Evolutionary conservation across 2,888 invertebrate species (phyloP), one percentile per base, ranked within the genome.

Genomic region (Apotomis capreana): DNA sequence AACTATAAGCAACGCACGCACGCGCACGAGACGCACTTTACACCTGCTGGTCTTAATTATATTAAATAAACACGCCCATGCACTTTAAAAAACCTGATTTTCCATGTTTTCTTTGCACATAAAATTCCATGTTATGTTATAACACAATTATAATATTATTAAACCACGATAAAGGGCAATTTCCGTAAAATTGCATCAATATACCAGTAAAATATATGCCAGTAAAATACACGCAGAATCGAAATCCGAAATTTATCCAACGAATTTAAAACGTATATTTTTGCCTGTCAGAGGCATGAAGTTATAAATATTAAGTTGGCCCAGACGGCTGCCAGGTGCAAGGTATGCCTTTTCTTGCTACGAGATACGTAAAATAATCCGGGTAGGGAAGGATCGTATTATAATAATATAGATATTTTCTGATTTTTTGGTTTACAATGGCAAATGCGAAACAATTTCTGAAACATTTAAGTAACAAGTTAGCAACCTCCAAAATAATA

Each of bases 231-330:
- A 26, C 36, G 40, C 4, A 12, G 10, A 4, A 12, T 55, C 55
- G 15, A 5, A 64, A 64, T 64, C 54, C 5, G 9, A 59, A 59
- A 49, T 57, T 37, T 13, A n/a, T 4, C 59, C 58, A 44, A 10
- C 36, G 65, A 60, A 46, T 70, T 44, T 54, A 65, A 65, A 54
- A 6, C 64, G 26, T 26, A 26, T n/a, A 13, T 54, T 70, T 52
- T 61, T 61, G 46, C 12, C 63, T 52, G 60, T 68, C 60, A 9
- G 51, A 46, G 49, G 55, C 26, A 61, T n/a, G 54, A 60, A 60
- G 60, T 65, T 70, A 60, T 70, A 67, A 70, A 71, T 71, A 71
- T 61, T 67, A 70, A 65, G 61, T 13, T 15, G 46, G 54, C 46
- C 8, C 54, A 57, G 70, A 51, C 60, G 67, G 55, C 55, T 71